phyloP scores from a whole-genome alignment of 2,888 invertebrate genomes.

The Drosophila quinaria region DNA sequence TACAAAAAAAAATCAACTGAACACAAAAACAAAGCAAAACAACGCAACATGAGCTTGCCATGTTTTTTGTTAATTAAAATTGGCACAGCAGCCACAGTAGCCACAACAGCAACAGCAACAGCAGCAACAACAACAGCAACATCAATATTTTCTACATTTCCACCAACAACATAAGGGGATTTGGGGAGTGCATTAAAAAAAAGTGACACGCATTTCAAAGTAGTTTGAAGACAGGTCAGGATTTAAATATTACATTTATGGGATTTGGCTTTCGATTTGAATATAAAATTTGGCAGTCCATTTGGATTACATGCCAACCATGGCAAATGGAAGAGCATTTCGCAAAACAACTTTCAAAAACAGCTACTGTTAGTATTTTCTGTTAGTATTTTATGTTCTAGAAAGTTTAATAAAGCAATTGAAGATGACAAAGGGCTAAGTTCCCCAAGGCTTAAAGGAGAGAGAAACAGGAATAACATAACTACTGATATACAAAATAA shows the following conservation, averaged over 20 bases:
- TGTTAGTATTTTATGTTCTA: background rate
- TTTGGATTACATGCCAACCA: slow-evolving; percentile 12
- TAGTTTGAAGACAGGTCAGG: slow-evolving; percentile 35
- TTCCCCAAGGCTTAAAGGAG: background rate
- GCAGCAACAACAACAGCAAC: slow-evolving; percentile 1
- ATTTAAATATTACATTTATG: slow-evolving; percentile 45
- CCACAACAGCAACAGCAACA: slow-evolving; percentile 19
- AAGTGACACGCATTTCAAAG: slow-evolving; percentile 27
- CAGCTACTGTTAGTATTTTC: slow-evolving; percentile 4
- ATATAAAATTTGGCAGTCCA: slow-evolving; percentile 16
- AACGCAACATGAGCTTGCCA: slow-evolving; percentile 58
- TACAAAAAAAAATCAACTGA: slow-evolving; percentile 26
- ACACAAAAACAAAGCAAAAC: slow-evolving; percentile 32
- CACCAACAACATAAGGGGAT: slow-evolving; percentile 7
- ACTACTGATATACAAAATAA: no score
- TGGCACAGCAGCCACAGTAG: slow-evolving; percentile 55
- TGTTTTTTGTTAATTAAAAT: slow-evolving; percentile 78
- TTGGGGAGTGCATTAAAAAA: slow-evolving; percentile 4
- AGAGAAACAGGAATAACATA: background rate
- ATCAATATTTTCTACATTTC: slow-evolving; percentile 21
- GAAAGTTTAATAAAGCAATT: background rate
- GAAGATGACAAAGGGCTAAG: background rate
- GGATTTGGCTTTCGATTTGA: slow-evolving; percentile 16
- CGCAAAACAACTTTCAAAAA: slow-evolving; percentile 6
- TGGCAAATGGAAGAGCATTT: slow-evolving; percentile 6